Evolutionary conservation across 2,113 vertebrate species (phyloP).

Genomic region (Craseonycteris thonglongyai): DNA sequence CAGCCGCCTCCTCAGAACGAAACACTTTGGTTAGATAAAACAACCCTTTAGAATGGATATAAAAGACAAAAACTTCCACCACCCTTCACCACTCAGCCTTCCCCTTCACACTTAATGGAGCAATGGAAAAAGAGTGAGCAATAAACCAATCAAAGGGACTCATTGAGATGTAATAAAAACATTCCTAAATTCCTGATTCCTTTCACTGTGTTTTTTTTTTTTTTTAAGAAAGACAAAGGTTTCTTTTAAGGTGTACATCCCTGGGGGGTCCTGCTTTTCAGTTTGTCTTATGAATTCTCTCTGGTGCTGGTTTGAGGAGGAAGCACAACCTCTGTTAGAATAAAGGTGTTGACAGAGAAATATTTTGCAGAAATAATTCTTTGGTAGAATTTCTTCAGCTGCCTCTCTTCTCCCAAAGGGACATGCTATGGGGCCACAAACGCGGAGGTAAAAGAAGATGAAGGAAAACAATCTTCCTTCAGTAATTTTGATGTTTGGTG

Average conservation of each 20-base stretch:
- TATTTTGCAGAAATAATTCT: slow-evolving; percentile 26
- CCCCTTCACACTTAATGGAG: not conserved
- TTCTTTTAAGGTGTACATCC: slow-evolving; percentile 9
- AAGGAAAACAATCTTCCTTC: not conserved
- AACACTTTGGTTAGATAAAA: slow-evolving; percentile 36
- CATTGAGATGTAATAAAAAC: slow-evolving; percentile 1
- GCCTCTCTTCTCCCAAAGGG: not conserved
- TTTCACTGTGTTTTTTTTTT: not conserved
- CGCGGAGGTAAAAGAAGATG: not conserved
- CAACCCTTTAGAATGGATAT: not conserved
- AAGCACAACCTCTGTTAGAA: not conserved
- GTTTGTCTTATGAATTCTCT: not conserved
- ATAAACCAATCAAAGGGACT: not conserved
- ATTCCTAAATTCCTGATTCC: not conserved
- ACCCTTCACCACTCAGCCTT: not conserved
- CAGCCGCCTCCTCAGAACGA: not conserved
- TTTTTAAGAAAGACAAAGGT: not conserved
- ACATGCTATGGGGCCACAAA: not conserved
- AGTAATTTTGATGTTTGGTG: not conserved
- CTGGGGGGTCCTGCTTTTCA: not conserved
- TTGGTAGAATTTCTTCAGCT: not conserved
- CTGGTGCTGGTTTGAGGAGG: not conserved
- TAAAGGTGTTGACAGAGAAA: slow-evolving; percentile 27
- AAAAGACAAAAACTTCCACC: slow-evolving; percentile 3
- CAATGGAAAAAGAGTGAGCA: not conserved